Evolutionary conservation across 1,140 invertebrate genomes (phyloP).

Genomic region (Drosophila quadrilineata): DNA sequence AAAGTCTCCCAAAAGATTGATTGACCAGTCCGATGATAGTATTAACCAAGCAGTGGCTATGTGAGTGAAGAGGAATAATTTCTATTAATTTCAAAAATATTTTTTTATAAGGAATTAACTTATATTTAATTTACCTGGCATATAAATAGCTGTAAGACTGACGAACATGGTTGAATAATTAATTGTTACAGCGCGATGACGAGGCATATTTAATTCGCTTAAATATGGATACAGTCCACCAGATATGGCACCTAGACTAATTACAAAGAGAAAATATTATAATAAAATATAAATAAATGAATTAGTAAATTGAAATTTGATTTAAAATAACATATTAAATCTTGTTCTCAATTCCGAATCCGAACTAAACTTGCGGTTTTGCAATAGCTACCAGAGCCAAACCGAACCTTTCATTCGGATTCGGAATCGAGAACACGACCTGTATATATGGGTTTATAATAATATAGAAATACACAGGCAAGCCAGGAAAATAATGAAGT

Average conservation of each 20-base stretch:
- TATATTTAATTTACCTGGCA: too few species aligned
- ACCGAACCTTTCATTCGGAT: too few species aligned
- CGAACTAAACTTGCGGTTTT: too few species aligned
- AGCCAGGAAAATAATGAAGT: too few species aligned
- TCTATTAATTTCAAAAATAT: neutral
- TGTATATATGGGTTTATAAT: too few species aligned
- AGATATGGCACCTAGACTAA: slow-evolving; percentile 82
- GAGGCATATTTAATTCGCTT: slow-evolving; percentile 83
- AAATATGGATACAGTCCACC: slow-evolving; percentile 83
- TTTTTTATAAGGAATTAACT: too few species aligned
- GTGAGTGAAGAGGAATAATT: neutral
- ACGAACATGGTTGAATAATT: slow-evolving; percentile 78
- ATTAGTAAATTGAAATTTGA: too few species aligned
- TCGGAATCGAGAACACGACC: too few species aligned
- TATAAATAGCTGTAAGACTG: slow-evolving; percentile 67
- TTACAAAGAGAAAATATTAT: neutral
- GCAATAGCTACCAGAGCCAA: too few species aligned
- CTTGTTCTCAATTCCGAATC: too few species aligned
- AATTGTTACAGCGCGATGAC: slow-evolving; percentile 78
- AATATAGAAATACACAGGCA: too few species aligned
- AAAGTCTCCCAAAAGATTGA: slow-evolving; percentile 43
- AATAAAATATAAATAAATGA: neutral
- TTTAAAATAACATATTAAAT: too few species aligned
- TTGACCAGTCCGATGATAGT: slow-evolving; percentile 56
- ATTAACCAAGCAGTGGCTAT: slow-evolving; percentile 62